Evolutionary conservation across 2,888 invertebrate genomes (phyloP), one percentile per base, ranked within the genome.

Genomic region (Drosophila paranaensis): DNA sequence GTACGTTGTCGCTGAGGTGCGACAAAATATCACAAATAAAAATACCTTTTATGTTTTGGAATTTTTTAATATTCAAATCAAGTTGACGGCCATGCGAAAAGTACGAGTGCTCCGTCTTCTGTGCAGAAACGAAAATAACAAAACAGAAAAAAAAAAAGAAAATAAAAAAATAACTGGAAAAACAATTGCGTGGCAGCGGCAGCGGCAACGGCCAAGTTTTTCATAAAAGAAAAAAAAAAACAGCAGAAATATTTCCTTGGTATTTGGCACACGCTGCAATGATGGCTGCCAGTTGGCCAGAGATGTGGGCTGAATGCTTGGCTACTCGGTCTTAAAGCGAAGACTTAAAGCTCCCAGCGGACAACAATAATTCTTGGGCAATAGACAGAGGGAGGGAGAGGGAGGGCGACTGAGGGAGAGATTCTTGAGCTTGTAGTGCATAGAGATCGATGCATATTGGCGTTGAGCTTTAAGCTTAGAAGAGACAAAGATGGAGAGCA

Each of bases 1-100:
- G 81, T 90, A 81, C 84, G 87, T 88, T 90, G 90, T 90, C 88
- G 83, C 84, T 71, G 86, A 90, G 90, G 90, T 91, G 91, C 89
- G 90, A 91, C 90, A 90, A 90, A 90, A 85, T 89, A 89, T 83
- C 88, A 74, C 86, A 88, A 87, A 87, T 87, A 88, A 87, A 87
- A 87, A 87, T 87, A 83, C 88, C 87, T 87, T 82, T 87, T 84
- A 82, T 85, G 85, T 85, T 85, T 76, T 74, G 88, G 86, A 86
- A 86, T 86, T 86, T 86, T 86, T 86, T 86, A 87, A 87, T 87
- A 87, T 87, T 83, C 83, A 87, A 86, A 86, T 87, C 85, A 86
- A 85, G 82, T 78, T 56, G 68, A 69, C 66, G 61, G 53, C 40
- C 37, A 61, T 60, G 51, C 50, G 51, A 50, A 55, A 66, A 55